Evolutionary conservation across 2,797 vertebrate genomes (phyloP).

Genomic region (Chaetophractus vellerosus): DNA sequence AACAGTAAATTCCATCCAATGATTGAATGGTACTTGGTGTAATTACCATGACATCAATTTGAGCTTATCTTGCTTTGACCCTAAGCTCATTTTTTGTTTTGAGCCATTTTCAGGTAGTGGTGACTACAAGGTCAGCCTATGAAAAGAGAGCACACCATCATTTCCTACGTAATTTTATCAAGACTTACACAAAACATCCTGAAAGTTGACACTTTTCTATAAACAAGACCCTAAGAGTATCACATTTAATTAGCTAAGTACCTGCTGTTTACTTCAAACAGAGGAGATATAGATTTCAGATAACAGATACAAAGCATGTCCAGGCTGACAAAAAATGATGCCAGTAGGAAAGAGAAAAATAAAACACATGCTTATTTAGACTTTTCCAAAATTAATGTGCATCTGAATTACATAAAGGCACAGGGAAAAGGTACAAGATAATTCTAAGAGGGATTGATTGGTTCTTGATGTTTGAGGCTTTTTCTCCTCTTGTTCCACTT

Average conservation of each 20-base stretch:
- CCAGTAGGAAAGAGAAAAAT: slow-evolving; percentile 77
- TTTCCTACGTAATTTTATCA: slow-evolving; percentile 79
- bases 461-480: neutral
- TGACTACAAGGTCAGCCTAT: slow-evolving; percentile 86
- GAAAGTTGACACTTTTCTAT: slow-evolving; percentile 81
- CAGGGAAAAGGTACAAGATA: neutral
- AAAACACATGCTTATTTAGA: slow-evolving; percentile 58
- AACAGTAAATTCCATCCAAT: slow-evolving; percentile 87
- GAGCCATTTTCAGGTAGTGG: slow-evolving; percentile 71
- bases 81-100: slow-evolving; percentile 85
- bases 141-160: slow-evolving; percentile 66
- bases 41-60: slow-evolving; percentile 89
- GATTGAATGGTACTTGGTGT: slow-evolving; percentile 86
- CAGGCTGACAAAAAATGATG: slow-evolving; percentile 36
- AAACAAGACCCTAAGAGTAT: slow-evolving; percentile 76
- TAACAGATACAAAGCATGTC: slow-evolving; percentile 24
- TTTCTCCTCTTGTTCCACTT: neutral
- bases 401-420: slow-evolving; percentile 52
- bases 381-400: slow-evolving; percentile 69
- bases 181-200: slow-evolving; percentile 73
- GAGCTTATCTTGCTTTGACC: slow-evolving; percentile 89
- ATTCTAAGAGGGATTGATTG: neutral
- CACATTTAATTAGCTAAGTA: slow-evolving; percentile 81
- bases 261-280: slow-evolving; percentile 76
- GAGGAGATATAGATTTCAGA: slow-evolving; percentile 39